These are phyloP conservation scores for Zosterops hypoxanthus DNA, from an alignment of 2,113 vertebrate species.

Conservation along the genomic window DNA sequence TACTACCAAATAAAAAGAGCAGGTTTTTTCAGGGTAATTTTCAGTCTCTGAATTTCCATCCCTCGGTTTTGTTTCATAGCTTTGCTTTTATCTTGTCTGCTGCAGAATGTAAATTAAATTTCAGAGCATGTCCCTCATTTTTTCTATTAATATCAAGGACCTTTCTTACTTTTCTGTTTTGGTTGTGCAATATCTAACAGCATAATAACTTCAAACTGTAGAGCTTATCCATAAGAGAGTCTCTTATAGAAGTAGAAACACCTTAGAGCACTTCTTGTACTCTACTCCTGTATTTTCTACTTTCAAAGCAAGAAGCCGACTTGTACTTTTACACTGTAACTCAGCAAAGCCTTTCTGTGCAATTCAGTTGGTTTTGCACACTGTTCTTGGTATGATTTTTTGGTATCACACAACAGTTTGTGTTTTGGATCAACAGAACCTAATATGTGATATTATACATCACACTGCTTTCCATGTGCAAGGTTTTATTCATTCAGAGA, in stretches of 20 bases:
- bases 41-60: neutral
- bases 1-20: neutral
- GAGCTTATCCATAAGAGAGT: neutral
- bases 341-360: neutral
- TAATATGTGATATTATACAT: neutral
- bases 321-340: neutral
- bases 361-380: neutral
- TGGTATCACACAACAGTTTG: neutral
- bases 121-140: neutral
- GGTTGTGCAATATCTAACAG: neutral
- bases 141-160: neutral
- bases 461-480: neutral
- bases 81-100: neutral
- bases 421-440: neutral
- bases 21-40: neutral
- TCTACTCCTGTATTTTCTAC: neutral
- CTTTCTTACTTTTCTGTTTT: neutral
- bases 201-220: neutral
- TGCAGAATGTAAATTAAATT: neutral
- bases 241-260: neutral
- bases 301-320: neutral
- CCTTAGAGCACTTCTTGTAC: neutral
- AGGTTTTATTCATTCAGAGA: neutral
- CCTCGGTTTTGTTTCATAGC: neutral
- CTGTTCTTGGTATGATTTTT: neutral